These are phyloP conservation scores for Protaetia brevitarsis DNA, from an alignment of 1,140 invertebrate species.

Conservation along the genomic window DNA sequence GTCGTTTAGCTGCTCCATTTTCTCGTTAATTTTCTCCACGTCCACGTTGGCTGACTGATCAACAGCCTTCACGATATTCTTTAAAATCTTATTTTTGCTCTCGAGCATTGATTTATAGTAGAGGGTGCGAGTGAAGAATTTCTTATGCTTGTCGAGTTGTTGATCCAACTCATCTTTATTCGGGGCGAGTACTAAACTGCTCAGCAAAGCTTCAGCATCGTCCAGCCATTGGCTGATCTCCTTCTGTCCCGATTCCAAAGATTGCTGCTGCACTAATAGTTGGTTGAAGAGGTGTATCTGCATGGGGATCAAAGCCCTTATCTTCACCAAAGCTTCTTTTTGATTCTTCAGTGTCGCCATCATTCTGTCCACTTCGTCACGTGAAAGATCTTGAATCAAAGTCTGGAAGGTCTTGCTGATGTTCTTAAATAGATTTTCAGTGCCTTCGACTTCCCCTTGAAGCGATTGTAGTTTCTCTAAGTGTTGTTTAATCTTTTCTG, in stretches of 20 bases:
- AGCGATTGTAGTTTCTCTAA: slow-evolving; percentile 75
- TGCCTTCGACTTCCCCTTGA: slow-evolving; percentile 76
- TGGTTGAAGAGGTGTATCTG: slow-evolving; percentile 79
- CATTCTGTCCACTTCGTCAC: slow-evolving; percentile 87
- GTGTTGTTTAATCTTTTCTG: slow-evolving; percentile 74
- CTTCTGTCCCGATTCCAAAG: slow-evolving; percentile 78
- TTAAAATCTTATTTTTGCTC: slow-evolving; percentile 86
- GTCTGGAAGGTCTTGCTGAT: slow-evolving; percentile 87
- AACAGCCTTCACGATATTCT: slow-evolving; percentile 77
- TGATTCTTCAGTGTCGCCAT: slow-evolving; percentile 87
- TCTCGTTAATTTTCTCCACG: slow-evolving; percentile 64
- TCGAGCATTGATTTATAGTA: slow-evolving; percentile 84
- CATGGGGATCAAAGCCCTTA: slow-evolving; percentile 75
- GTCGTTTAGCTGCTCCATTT: slow-evolving; percentile 78
- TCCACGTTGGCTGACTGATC: slow-evolving; percentile 70
- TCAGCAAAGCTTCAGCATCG: slow-evolving; percentile 73
- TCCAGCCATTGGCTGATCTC: slow-evolving; percentile 85
- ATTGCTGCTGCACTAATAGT: slow-evolving; percentile 84
- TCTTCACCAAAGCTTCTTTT: slow-evolving; percentile 79
- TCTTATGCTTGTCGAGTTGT: slow-evolving; percentile 78
- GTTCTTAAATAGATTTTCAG: slow-evolving; percentile 86
- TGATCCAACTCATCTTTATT: slow-evolving; percentile 70
- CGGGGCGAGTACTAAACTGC: slow-evolving; percentile 59
- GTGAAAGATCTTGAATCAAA: slow-evolving; percentile 83
- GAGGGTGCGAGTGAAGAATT: slow-evolving; percentile 81